phyloP scores from a whole-genome alignment of 1,140 invertebrate genomes.

The Agraylea sexmaculata region DNA sequence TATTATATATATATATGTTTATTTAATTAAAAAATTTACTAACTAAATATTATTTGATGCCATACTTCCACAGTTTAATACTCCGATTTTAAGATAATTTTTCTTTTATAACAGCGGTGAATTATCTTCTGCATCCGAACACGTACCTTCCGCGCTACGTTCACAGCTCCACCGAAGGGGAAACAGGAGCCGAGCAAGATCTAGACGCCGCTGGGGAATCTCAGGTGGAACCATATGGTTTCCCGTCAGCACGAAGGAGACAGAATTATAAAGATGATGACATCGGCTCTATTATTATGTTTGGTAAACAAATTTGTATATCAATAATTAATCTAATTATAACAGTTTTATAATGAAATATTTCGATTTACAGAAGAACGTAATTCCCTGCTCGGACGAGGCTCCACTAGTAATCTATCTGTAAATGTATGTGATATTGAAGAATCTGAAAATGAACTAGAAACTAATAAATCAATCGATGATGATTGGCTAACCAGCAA shows the following conservation, averaged over 20 bases:
- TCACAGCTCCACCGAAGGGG: constrained; percentile 53
- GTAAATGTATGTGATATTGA: constrained; percentile 86
- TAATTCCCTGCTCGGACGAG: constrained; percentile 57
- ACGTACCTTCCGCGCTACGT: constrained; percentile 69
- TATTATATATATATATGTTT: too few relatives aligned
- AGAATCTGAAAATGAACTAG: constrained; percentile 65
- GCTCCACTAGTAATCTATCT: constrained; percentile 72
- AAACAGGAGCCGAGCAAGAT: constrained; percentile 40
- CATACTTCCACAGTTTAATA: neutral
- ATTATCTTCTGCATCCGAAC: constrained; percentile 72
- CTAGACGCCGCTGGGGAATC: constrained; percentile 30
- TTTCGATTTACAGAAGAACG: constrained; percentile 48
- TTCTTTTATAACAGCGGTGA: constrained; percentile 39
- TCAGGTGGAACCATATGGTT: constrained; percentile 52
- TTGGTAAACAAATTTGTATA: constrained; percentile 24
- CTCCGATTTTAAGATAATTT: constrained; percentile 3
- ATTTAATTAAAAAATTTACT: too few relatives aligned
- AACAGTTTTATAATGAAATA: constrained; percentile 1
- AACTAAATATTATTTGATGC: too few relatives aligned
- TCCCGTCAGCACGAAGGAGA: constrained; percentile 48
- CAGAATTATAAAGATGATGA: constrained; percentile 44
- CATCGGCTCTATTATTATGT: constrained; percentile 43
- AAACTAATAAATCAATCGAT: constrained; percentile 12
- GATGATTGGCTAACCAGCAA: constrained; percentile 15
- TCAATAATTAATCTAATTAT: neutral